Percentiles rank a stretch among this genome's conserved stretches.
These are phyloP conservation scores for Lepidocyrtinus sp. DNA, from an alignment of 2,888 invertebrate species.

Conservation along the genomic window DNA sequence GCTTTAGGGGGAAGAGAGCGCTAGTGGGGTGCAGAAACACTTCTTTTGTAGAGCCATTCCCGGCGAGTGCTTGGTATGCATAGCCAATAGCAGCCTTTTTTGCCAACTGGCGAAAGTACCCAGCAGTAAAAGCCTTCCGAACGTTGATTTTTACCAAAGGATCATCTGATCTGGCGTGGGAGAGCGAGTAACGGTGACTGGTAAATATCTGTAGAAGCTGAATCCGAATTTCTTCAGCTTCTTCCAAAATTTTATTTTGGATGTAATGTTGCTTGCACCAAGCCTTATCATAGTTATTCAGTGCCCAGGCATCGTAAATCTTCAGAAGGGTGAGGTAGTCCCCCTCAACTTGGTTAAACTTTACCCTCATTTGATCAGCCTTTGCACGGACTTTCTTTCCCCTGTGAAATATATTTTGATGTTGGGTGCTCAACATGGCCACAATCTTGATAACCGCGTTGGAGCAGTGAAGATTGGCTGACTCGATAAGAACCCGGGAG, in stretches of 20 bases:
- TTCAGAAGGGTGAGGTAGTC: conserved; percentile 19
- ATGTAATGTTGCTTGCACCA: conserved; percentile 15
- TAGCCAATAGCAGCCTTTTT: background rate
- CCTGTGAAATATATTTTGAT: conserved; percentile 96
- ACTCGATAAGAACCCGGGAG: conserved; percentile 99
- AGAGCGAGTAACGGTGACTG: background rate
- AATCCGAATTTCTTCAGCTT: conserved; percentile 21
- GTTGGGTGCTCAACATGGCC: conserved; percentile 93
- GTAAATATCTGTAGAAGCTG: background rate
- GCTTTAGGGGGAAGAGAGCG: background rate
- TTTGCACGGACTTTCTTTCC: conserved; percentile 96
- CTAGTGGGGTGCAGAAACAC: conserved; percentile 1
- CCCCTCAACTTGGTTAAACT: conserved; percentile 96
- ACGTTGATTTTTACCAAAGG: background rate
- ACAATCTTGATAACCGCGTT: conserved; percentile 99
- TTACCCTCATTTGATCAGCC: conserved; percentile 99
- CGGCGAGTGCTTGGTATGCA: background rate
- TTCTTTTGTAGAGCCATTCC: background rate
- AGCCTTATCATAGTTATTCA: background rate
- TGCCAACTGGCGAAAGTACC: background rate
- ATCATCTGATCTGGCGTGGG: background rate
- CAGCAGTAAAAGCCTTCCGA: background rate
- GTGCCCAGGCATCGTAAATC: conserved; percentile 18
- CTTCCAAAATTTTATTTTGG: background rate
- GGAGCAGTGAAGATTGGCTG: conserved; percentile 96